Conservation (phyloP, 2,113 vertebrate species). For the Formicarius rufipectus region DNA sequence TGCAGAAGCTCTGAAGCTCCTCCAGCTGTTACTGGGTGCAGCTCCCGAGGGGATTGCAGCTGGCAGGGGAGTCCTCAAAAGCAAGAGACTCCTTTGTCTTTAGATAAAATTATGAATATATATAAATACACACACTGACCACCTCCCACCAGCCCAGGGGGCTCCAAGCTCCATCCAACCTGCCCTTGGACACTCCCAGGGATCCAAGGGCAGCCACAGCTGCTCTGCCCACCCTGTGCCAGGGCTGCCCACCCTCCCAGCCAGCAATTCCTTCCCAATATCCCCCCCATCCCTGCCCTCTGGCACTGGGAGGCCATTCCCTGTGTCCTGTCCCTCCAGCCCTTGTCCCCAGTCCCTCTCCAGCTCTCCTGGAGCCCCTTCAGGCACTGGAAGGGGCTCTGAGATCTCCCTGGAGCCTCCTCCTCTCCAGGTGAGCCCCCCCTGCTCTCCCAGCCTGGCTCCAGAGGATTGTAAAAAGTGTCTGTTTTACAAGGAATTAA, state of each 20-base stretch:
- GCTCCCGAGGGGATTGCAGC: not conserved
- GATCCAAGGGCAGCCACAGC: not conserved
- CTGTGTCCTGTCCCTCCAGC: not conserved
- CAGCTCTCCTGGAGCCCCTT: not conserved
- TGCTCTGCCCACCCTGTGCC: no score
- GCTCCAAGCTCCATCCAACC: not conserved
- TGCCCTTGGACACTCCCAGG: not conserved
- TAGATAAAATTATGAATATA: not conserved
- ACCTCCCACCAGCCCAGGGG: not conserved
- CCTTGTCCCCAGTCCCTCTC: not conserved
- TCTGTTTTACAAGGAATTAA: not conserved
- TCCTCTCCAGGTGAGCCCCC: not conserved
- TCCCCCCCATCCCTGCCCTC: not conserved
- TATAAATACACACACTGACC: no score
- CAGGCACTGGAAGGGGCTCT: not conserved
- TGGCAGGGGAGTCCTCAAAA: not conserved
- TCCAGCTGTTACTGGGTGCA: rapidly evolving
- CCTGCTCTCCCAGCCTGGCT: not conserved
- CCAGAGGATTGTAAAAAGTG: not conserved
- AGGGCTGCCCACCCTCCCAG: not conserved
- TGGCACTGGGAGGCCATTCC: not conserved
- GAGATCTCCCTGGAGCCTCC: not conserved
- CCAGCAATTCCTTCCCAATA: not conserved
- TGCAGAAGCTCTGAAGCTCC: not conserved
- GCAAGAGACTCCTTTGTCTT: not conserved